Base-by-base conservation (phyloP, 2,888 invertebrate species). In the Spodoptera littoralis region DNA sequence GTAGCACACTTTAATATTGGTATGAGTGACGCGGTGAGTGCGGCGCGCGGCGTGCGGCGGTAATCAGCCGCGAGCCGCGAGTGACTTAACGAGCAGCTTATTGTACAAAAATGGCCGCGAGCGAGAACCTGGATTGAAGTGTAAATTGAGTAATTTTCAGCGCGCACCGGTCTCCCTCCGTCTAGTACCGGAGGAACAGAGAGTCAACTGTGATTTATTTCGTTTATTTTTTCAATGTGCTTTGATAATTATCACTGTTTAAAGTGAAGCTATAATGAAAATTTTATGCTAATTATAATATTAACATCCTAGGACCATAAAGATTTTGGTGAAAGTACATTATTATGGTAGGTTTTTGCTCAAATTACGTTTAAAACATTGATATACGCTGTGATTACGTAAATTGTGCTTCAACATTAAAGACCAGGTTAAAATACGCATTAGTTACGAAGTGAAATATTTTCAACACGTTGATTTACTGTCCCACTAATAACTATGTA, bases 41-140 rank as follows among this genome's bases (percentile, higher is more conserved):
- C 27, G 41, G 22, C 2, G 56, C 46, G 48, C 53, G 70, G 73
- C 70, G 69, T 73, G 76, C 64, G 79, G 79, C 79, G 36, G 9
- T 83, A 87, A 88, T 84, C 83, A 87, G 67, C 45, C 71, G 53
- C 69, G 53, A 43, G 47, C 42, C 66, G 68, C 54, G 66, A 71
- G 63, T 63, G 73, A 54, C 72, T 74, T 76, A 69, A 78, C 83
- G 71, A 76, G 70, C 72, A 36, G 73, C 71, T 72, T 79, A 77
- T 82, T 81, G 83, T 79, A 89, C 88, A 92, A 91, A 92, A 92
- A 92, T 90, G 92, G 91, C 93, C 92, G 92, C 89, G 89, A 89
- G 93, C 90, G 88, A 86, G 87, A 90, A 92, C 92, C 92, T 92
- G 93, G 91, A 90, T 93, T 93, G 88, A 93, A 93, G 93, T 93